Percentiles rank a stretch among this genome's conserved stretches.
Conservation (phyloP, 2,113 vertebrate species). For the Oryzias celebensis region DNA sequence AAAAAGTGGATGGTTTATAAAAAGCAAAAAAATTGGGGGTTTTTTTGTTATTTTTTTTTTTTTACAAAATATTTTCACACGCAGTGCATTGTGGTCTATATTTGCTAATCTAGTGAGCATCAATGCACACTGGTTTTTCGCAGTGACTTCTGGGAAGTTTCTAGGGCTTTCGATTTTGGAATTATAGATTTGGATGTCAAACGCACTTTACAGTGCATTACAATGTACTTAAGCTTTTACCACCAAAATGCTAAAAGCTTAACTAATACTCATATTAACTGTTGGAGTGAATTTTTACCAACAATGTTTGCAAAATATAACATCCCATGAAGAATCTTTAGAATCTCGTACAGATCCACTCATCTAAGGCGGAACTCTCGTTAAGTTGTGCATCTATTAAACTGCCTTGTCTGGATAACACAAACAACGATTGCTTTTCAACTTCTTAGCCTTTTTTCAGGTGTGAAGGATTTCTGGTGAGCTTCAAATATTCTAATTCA, state of each 20-base stretch:
- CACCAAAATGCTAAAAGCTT: constrained; percentile 58
- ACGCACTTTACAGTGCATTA: background rate
- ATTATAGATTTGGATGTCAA: no score
- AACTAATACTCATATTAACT: constrained; percentile 49
- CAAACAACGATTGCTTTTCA: background rate
- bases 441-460: background rate
- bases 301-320: constrained; percentile 39
- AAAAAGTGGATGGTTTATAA: no score
- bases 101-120: no score
- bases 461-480: no score
- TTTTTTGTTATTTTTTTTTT: no score
- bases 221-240: constrained; percentile 35
- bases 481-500: no score
- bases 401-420: background rate
- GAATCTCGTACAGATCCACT: constrained; percentile 50
- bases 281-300: constrained; percentile 49
- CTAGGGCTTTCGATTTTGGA: no score
- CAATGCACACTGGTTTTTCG: no score
- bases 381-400: background rate
- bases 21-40: no score
- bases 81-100: no score
- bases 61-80: no score
- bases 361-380: constrained; percentile 1
- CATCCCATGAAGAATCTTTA: constrained; percentile 65
- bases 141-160: no score